Percentiles rank a stretch among this genome's conserved stretches.
phyloP scores from a whole-genome alignment of 2,113 vertebrate species.

The Oncorhynchus masou region DNA sequence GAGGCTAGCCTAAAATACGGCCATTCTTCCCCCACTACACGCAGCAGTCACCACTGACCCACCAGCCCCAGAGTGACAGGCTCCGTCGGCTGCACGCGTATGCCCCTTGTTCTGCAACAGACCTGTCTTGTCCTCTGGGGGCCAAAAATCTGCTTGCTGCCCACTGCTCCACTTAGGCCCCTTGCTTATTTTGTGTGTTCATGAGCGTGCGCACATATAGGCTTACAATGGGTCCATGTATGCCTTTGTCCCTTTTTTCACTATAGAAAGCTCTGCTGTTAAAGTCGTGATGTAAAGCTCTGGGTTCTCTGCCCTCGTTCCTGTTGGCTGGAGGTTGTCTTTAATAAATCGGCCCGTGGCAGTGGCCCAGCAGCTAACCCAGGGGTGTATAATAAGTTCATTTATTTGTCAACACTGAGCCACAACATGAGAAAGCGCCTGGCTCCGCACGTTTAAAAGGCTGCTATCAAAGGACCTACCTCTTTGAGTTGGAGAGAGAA shows the following conservation, averaged over 20 bases:
- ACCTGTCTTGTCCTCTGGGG: slow-evolving; percentile 69
- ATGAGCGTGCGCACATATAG: slow-evolving; percentile 28
- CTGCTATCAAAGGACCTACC: slow-evolving; percentile 68
- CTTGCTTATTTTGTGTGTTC: slow-evolving; percentile 40
- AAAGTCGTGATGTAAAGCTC: slow-evolving; percentile 65
- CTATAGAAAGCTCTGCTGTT: slow-evolving; percentile 56
- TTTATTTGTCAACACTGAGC: slow-evolving; percentile 78
- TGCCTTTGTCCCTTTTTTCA: slow-evolving; percentile 49
- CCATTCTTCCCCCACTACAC: slow-evolving; percentile 61
- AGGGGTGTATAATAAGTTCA: slow-evolving; percentile 76
- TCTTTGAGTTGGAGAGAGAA: slow-evolving; percentile 65
- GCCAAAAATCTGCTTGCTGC: slow-evolving; percentile 67
- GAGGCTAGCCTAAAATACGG: slow-evolving; percentile 65
- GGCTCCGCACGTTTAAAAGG: slow-evolving; percentile 74
- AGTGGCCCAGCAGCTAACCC: slow-evolving; percentile 60
- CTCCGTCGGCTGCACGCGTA: slow-evolving; percentile 60
- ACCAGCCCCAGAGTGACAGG: slow-evolving; percentile 57
- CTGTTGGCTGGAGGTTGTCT: slow-evolving; percentile 65
- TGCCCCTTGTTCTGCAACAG: slow-evolving; percentile 68
- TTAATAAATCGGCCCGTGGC: slow-evolving; percentile 68
- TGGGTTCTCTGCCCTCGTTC: slow-evolving; percentile 56
- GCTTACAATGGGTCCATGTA: slow-evolving; percentile 64
- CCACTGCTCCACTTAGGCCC: slow-evolving; percentile 60
- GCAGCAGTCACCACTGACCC: slow-evolving; percentile 45
- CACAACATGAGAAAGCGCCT: slow-evolving; percentile 69